phyloP scores from a whole-genome alignment of 64 coral and sea anemone species.

The Actinia equina region DNA sequence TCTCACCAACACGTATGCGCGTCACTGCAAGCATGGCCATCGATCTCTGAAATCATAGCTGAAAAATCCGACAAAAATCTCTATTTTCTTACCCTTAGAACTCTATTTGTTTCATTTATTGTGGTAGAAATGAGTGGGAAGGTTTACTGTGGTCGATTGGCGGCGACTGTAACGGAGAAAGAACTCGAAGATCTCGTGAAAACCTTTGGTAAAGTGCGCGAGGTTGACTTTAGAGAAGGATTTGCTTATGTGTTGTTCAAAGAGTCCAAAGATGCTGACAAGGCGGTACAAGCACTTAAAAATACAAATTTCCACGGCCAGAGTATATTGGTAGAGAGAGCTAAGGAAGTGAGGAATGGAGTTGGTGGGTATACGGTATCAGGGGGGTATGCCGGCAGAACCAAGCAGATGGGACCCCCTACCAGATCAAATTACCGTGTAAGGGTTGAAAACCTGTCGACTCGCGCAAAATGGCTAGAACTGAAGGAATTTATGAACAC shows the following conservation, averaged over 20 bases:
- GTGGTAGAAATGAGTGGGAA: constrained; percentile 62
- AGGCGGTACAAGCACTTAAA: constrained; percentile 85
- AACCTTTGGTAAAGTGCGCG: constrained; percentile 80
- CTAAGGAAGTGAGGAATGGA: constrained; percentile 72
- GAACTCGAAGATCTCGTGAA: constrained; percentile 83
- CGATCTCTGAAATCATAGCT: neutral
- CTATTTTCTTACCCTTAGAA: neutral
- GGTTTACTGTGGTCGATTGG: constrained; percentile 87
- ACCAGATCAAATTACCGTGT: constrained; percentile 71
- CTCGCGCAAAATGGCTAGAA: constrained; percentile 93
- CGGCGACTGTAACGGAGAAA: constrained; percentile 74
- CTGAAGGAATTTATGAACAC: constrained; percentile 94
- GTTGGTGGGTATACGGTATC: constrained; percentile 85
- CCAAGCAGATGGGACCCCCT: constrained; percentile 73
- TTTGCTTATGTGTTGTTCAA: constrained; percentile 95
- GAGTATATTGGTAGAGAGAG: constrained; percentile 89
- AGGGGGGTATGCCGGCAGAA: constrained; percentile 72
- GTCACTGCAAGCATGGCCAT: constrained; percentile 31
- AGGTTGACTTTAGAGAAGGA: constrained; percentile 91
- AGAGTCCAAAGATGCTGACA: constrained; percentile 74
- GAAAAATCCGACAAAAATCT: neutral
- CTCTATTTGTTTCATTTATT: constrained; percentile 8
- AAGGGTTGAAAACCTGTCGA: constrained; percentile 89
- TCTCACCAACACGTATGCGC: neutral
- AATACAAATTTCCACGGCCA: constrained; percentile 72